Conservation (phyloP, 2,113 vertebrate species). For the Natator depressus region DNA sequence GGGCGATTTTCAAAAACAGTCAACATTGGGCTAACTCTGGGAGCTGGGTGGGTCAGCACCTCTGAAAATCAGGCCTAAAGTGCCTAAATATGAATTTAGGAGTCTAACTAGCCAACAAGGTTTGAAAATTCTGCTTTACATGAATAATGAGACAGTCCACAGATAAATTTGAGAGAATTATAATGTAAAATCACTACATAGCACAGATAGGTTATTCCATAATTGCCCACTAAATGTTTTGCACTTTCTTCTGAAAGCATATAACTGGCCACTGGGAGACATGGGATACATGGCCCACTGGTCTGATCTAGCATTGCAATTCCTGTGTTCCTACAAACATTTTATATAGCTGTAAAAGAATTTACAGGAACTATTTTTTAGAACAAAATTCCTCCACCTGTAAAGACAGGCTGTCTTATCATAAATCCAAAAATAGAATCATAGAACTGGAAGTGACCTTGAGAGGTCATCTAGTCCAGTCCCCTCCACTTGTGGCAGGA, state of each 20-base stretch:
- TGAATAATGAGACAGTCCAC: not conserved
- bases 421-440: not conserved
- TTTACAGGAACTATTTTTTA: not conserved
- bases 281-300: not conserved
- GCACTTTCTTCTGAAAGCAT: conserved; percentile 1
- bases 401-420: not conserved
- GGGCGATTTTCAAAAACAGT: not conserved
- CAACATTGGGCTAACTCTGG: not conserved
- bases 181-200: not conserved
- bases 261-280: not conserved
- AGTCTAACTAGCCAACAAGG: not conserved
- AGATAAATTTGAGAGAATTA: conserved; percentile 23
- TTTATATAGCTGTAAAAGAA: not conserved
- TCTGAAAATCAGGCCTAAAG: rapidly evolving
- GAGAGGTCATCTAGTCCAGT: too few species aligned
- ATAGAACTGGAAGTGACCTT: too few species aligned
- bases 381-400: not conserved
- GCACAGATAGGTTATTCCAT: not conserved
- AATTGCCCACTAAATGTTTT: not conserved
- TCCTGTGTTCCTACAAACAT: not conserved
- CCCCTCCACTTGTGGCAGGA: too few species aligned
- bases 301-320: not conserved
- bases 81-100: not conserved
- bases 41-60: not conserved
- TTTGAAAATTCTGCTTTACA: conserved; percentile 1